Percentiles rank a stretch among this genome's conserved stretches.
These are phyloP conservation scores for Carabus problematicus DNA, from an alignment of 2,888 invertebrate species.

Conservation along the genomic window DNA sequence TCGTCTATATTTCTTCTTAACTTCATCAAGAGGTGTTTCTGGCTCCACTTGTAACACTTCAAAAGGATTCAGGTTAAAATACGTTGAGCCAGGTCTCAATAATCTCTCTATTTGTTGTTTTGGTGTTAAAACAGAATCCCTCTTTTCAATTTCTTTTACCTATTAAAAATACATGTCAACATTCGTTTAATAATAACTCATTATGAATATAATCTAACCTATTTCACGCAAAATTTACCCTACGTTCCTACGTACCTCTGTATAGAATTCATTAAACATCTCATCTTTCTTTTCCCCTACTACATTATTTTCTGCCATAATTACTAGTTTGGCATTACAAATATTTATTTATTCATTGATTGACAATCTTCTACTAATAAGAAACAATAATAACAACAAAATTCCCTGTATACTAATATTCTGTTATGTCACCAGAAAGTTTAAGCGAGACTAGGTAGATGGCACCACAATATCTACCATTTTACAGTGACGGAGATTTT, in stretches of 20 bases:
- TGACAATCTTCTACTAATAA: conserved; percentile 10
- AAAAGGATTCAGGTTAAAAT: conserved; percentile 97
- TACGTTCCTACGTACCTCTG: conserved; percentile 81
- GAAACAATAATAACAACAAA: conserved; percentile 12
- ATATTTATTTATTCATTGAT: conserved; percentile 22
- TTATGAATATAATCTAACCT: no score
- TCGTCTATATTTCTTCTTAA: conserved; percentile 95
- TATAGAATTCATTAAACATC: conserved; percentile 82
- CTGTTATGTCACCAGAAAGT: no score
- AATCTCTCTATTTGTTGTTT: conserved; percentile 97
- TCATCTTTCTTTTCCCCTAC: conserved; percentile 63
- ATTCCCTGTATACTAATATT: background rate
- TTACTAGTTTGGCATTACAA: conserved; percentile 44
- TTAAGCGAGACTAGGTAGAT: no score
- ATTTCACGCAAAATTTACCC: no score
- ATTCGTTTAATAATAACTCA: background rate
- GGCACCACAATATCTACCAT: no score
- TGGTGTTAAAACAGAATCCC: conserved; percentile 95
- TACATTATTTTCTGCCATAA: conserved; percentile 46
- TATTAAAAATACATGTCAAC: conserved; percentile 57
- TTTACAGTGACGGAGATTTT: no score
- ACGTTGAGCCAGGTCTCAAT: conserved; percentile 95
- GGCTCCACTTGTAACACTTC: conserved; percentile 93
- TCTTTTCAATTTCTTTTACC: conserved; percentile 98
- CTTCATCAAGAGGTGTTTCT: conserved; percentile 85